Conservation (phyloP, 2,113 vertebrate genomes). For the Alosa alosa region DNA sequence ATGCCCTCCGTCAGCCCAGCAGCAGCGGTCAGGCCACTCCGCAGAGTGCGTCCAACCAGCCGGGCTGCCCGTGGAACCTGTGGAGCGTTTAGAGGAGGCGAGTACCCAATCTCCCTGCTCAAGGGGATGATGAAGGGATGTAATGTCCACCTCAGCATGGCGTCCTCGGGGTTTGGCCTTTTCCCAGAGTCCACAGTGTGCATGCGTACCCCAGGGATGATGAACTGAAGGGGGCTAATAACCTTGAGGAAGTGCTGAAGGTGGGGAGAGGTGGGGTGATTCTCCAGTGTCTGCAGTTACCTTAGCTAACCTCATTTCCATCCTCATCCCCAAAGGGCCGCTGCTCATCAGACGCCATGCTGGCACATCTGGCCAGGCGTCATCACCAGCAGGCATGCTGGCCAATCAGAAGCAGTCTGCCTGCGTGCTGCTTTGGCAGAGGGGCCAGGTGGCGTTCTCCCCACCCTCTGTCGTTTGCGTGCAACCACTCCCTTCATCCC, state of each 20-base stretch:
- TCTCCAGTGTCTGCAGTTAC: background rate
- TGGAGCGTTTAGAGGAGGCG: too few relatives aligned
- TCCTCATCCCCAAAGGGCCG: background rate
- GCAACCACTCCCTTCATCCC: background rate
- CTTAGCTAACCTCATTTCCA: background rate
- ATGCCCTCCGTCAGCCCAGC: background rate
- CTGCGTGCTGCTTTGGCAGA: constrained; percentile 40
- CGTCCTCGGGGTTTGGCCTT: background rate
- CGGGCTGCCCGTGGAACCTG: too few relatives aligned
- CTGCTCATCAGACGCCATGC: background rate
- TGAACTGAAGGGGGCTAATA: background rate
- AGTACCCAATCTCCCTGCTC: too few relatives aligned
- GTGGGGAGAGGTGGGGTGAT: background rate
- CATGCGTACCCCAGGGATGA: too few relatives aligned
- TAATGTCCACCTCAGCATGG: background rate
- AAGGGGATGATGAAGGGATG: background rate
- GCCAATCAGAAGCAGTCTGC: background rate
- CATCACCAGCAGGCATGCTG: background rate
- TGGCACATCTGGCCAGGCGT: too few relatives aligned
- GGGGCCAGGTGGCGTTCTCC: constrained; percentile 57
- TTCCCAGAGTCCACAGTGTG: background rate
- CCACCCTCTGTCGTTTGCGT: background rate
- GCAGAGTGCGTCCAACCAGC: too few relatives aligned
- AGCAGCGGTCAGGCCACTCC: background rate
- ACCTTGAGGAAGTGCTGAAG: background rate